Conservation (phyloP, 2,113 vertebrate genomes). For the Solenodon paradoxus region DNA sequence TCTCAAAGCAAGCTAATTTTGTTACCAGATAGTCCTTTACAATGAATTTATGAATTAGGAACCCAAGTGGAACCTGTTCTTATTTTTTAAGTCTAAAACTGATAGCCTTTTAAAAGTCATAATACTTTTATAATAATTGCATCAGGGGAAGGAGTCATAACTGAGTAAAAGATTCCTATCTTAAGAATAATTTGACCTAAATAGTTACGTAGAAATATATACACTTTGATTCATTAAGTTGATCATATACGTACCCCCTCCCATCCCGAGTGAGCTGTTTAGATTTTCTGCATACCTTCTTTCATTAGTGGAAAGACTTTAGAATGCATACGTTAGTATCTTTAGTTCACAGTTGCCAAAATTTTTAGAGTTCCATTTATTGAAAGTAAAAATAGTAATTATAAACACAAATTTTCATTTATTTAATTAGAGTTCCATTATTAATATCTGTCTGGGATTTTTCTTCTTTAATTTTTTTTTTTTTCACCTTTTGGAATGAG, state of each 20-base stretch:
- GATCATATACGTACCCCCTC: neutral
- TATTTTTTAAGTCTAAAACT: slow-evolving; percentile 49
- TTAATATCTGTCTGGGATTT: neutral
- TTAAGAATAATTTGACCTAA: slow-evolving; percentile 21
- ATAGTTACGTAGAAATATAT: neutral
- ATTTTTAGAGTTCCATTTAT: neutral
- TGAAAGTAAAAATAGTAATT: slow-evolving; percentile 4
- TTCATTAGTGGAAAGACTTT: neutral
- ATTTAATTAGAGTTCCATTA: neutral
- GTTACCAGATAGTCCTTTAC: neutral
- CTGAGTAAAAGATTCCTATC: slow-evolving; percentile 6
- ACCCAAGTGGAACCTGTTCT: slow-evolving; percentile 11
- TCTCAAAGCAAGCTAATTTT: slow-evolving; percentile 41
- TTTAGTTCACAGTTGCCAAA: slow-evolving; percentile 11
- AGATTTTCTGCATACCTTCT: neutral
- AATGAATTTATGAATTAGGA: slow-evolving; percentile 39
- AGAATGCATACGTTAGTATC: neutral
- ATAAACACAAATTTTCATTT: neutral
- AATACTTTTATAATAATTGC: slow-evolving; percentile 43
- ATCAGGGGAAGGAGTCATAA: neutral
- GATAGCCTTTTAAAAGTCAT: slow-evolving; percentile 35
- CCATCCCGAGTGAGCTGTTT: neutral
- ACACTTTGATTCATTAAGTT: neutral
- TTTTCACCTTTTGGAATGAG: neutral
- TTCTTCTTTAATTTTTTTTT: neutral